Evolutionary conservation across 1,140 invertebrate genomes (phyloP).

Genomic region (Zaprionus nigranus): DNA sequence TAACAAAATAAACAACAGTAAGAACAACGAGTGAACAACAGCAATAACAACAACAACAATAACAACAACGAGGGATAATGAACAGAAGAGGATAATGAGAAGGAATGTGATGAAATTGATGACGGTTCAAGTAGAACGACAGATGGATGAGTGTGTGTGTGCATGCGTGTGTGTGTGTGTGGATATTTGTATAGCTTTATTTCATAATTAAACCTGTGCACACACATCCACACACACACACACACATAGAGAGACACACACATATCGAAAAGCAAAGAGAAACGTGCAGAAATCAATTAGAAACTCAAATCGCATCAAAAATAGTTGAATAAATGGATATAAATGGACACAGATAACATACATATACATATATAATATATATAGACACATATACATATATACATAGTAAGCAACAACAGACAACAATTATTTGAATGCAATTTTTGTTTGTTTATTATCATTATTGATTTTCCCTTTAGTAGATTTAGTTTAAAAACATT

Average conservation of each 20-base stretch:
- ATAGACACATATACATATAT: neutral
- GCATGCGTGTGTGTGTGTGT: neutral
- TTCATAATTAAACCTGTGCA: slow-evolving; percentile 12
- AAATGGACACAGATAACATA: neutral
- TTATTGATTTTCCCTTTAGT: slow-evolving; percentile 1
- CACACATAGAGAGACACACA: slow-evolving; percentile 22
- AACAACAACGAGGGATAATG: slow-evolving; percentile 48
- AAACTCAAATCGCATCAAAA: slow-evolving; percentile 2
- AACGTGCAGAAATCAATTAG: slow-evolving; percentile 17
- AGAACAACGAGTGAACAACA: slow-evolving; percentile 37
- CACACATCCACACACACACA: slow-evolving; percentile 13
- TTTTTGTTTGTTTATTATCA: neutral
- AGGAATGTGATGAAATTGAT: slow-evolving; percentile 27
- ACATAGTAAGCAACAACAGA: neutral
- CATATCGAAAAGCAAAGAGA: neutral
- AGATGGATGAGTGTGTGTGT: slow-evolving; percentile 21
- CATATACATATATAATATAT: neutral
- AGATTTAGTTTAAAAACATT: neutral
- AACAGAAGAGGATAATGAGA: slow-evolving; percentile 53
- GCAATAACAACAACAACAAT: slow-evolving; percentile 42
- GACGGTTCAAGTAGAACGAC: slow-evolving; percentile 1
- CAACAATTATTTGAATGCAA: slow-evolving; percentile 1
- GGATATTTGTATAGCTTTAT: slow-evolving; percentile 24
- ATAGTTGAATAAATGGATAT: slow-evolving; percentile 1
- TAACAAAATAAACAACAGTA: slow-evolving; percentile 47